Conservation (phyloP, 1,140 invertebrate genomes). For the Bombyx mandarina region DNA sequence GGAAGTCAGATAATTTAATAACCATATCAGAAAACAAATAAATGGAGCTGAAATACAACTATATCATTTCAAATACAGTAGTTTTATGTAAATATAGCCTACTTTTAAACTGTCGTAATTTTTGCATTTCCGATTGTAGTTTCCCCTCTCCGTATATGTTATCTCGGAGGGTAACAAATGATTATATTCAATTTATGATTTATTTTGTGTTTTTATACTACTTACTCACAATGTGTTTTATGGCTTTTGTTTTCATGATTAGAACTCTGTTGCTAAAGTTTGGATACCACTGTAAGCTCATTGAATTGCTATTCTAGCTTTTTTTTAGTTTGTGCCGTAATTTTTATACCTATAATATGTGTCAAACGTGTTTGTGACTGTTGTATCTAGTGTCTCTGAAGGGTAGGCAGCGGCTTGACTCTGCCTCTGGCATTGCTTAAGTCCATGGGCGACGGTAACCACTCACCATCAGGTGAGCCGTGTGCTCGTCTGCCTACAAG, state of each 20-base stretch:
- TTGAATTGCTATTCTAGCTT: neutral
- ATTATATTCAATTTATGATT: slow-evolving; percentile 59
- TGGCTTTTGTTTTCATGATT: slow-evolving; percentile 5
- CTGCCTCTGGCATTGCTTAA: too few relatives aligned
- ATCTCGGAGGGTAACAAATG: slow-evolving; percentile 52
- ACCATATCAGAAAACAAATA: slow-evolving; percentile 30
- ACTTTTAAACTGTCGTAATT: slow-evolving; percentile 70
- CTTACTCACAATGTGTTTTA: too few relatives aligned
- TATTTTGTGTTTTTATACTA: slow-evolving; percentile 37
- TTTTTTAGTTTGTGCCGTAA: neutral
- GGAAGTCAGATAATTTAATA: too few relatives aligned
- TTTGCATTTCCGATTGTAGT: slow-evolving; percentile 63
- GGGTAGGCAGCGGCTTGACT: too few relatives aligned
- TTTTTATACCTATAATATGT: neutral
- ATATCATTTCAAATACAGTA: slow-evolving; percentile 63
- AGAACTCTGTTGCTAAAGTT: neutral
- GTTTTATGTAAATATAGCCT: slow-evolving; percentile 68
- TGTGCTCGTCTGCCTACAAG: too few relatives aligned
- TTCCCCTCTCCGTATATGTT: slow-evolving; percentile 61
- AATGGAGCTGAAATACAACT: slow-evolving; percentile 37
- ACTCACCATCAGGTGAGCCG: too few relatives aligned
- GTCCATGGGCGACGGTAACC: too few relatives aligned
- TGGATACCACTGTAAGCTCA: too few relatives aligned
- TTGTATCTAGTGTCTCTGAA: neutral
- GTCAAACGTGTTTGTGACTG: too few relatives aligned